These are phyloP conservation scores for Schrankia costaestrigalis DNA, from an alignment of 2,888 invertebrate species.

Conservation along the genomic window DNA sequence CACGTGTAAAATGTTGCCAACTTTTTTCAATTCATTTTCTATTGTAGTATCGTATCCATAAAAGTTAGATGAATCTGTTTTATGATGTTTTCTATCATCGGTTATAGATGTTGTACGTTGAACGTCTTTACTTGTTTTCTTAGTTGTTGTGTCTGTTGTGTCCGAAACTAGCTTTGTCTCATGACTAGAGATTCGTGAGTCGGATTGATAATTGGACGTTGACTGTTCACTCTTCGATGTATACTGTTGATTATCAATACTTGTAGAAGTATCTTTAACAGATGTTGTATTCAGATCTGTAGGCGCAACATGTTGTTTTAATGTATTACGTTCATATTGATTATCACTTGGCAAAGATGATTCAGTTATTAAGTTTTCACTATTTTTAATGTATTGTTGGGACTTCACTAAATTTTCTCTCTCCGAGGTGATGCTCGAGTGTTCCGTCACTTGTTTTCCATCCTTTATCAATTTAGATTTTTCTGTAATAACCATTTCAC, in stretches of 20 bases:
- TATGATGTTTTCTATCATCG: conserved; percentile 48
- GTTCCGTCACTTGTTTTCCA: conserved; percentile 62
- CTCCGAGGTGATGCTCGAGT: conserved; percentile 62
- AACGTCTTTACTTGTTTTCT: conserved; percentile 35
- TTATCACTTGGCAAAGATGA: conserved; percentile 2
- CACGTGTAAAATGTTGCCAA: conserved; percentile 68
- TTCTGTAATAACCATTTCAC: conserved; percentile 60
- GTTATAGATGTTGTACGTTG: conserved; percentile 34
- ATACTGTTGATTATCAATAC: conserved; percentile 12
- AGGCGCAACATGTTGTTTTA: conserved; percentile 3
- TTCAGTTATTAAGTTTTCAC: conserved; percentile 27
- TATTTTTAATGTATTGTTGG: conserved; percentile 50
- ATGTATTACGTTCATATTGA: conserved; percentile 9
- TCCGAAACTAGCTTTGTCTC: conserved; percentile 12
- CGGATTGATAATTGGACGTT: conserved; percentile 22
- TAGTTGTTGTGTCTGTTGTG: conserved; percentile 14
- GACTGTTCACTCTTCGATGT: conserved; percentile 13
- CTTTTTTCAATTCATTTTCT: conserved; percentile 67
- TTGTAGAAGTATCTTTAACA: conserved; percentile 7
- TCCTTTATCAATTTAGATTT: conserved; percentile 67
- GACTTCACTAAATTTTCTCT: conserved; percentile 59
- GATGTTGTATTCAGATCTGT: conserved; percentile 9
- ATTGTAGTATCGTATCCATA: conserved; percentile 72
- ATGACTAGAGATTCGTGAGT: conserved; percentile 3
- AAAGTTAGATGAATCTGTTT: conserved; percentile 71